Percentiles rank a stretch among this genome's conserved stretches.
Evolutionary conservation across 2,888 invertebrate genomes (phyloP).

Genomic region (Lasioglossum marginatum): DNA sequence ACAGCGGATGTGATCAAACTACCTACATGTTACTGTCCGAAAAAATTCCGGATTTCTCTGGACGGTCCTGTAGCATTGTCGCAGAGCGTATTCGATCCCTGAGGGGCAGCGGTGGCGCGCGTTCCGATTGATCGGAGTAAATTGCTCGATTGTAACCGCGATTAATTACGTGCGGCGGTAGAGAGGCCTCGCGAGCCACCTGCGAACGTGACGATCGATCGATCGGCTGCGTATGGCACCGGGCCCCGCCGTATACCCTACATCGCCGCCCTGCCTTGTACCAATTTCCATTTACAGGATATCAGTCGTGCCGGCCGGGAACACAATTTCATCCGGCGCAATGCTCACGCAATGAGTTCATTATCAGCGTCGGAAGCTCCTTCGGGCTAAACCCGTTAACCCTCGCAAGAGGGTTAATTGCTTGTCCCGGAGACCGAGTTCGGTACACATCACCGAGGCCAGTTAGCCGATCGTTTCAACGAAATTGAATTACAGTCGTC

Average conservation of each 20-base stretch:
- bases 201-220: slow-evolving; percentile 63
- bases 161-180: slow-evolving; percentile 61
- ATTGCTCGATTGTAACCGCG: slow-evolving; percentile 66
- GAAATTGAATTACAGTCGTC: neutral
- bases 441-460: neutral
- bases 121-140: slow-evolving; percentile 51
- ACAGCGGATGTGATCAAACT: too few relatives aligned
- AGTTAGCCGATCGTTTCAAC: neutral
- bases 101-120: neutral
- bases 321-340: slow-evolving; percentile 42
- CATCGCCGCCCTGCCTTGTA: slow-evolving; percentile 59
- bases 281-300: slow-evolving; percentile 70
- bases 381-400: slow-evolving; percentile 37
- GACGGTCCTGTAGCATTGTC: neutral
- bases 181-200: slow-evolving; percentile 49
- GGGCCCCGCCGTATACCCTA: slow-evolving; percentile 22
- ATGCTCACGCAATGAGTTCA: slow-evolving; percentile 36
- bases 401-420: slow-evolving; percentile 39
- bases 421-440: slow-evolving; percentile 14
- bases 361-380: slow-evolving; percentile 37
- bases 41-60: neutral
- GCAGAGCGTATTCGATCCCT: neutral
- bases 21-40: too few relatives aligned
- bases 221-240: slow-evolving; percentile 43
- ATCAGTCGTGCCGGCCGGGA: slow-evolving; percentile 40